phyloP scores from a whole-genome alignment of 2,888 invertebrate species.

The Nebria salina region DNA sequence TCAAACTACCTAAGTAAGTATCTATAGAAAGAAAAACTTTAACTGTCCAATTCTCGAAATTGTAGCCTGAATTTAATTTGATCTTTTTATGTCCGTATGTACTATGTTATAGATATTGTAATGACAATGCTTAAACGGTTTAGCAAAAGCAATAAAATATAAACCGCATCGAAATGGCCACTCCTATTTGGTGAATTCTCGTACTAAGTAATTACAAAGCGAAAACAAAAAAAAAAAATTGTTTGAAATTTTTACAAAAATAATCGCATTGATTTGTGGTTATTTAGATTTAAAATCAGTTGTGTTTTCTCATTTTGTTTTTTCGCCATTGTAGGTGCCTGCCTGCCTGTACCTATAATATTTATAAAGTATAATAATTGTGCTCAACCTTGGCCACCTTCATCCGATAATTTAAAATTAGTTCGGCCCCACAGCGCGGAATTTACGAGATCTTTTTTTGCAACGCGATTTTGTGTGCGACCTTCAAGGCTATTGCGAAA shows the following conservation, averaged over 20 bases:
- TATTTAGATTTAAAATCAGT: constrained; percentile 16
- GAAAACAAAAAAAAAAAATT: neutral
- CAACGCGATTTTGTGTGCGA: constrained; percentile 13
- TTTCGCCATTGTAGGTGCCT: neutral
- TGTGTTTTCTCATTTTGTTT: constrained; percentile 4
- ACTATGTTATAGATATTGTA: no score
- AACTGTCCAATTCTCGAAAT: no score
- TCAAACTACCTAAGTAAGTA: neutral
- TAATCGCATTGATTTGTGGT: constrained; percentile 24
- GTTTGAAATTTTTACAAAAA: neutral
- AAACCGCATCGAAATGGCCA: neutral
- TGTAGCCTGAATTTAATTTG: no score
- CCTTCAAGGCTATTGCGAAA: constrained; percentile 22
- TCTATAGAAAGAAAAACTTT: neutral
- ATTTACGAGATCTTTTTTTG: constrained; percentile 33
- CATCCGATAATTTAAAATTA: constrained; percentile 41
- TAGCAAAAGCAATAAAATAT: neutral
- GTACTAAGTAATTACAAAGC: neutral
- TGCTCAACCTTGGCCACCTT: constrained; percentile 36
- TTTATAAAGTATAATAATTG: constrained; percentile 17
- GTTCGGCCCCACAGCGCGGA: constrained; percentile 28
- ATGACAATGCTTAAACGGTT: neutral
- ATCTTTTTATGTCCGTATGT: no score
- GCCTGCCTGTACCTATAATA: neutral
- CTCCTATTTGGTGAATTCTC: no score